These are phyloP conservation scores for Corythornis madagascariensis DNA, from an alignment of 2,113 vertebrate genomes.

Conservation along the genomic window DNA sequence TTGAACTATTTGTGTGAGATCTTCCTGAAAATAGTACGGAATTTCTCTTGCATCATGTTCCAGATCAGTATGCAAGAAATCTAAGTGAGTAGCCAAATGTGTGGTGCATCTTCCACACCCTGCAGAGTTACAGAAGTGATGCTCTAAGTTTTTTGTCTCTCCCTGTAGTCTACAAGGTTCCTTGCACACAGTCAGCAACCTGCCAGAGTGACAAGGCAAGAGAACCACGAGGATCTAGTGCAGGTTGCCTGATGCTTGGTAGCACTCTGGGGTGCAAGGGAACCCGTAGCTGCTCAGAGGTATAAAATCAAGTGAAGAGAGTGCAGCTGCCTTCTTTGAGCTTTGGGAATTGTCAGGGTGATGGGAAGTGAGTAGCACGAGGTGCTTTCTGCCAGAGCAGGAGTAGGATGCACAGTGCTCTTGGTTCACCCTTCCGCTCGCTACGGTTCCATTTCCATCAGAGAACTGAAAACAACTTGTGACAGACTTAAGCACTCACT, in stretches of 20 bases:
- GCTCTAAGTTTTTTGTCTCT: neutral
- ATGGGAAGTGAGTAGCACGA: neutral
- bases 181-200: accelerated
- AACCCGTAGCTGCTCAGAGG: neutral
- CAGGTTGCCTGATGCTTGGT: neutral
- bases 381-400: neutral
- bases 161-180: neutral
- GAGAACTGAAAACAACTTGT: neutral
- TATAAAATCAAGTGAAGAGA: neutral
- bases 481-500: neutral
- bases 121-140: neutral
- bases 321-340: neutral
- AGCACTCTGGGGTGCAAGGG: neutral
- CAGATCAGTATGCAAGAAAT: neutral
- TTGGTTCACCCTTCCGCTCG: neutral
- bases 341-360: neutral
- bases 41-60: neutral
- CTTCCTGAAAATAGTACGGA: neutral
- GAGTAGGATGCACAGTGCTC: neutral
- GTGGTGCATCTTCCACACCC: neutral
- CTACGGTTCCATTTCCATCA: neutral
- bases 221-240: accelerated
- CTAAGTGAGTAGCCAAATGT: neutral
- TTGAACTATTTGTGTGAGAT: neutral
- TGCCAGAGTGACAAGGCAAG: neutral